Base-by-base conservation (phyloP, 2,888 invertebrate species). In the Ectemnius cavifrons region DNA sequence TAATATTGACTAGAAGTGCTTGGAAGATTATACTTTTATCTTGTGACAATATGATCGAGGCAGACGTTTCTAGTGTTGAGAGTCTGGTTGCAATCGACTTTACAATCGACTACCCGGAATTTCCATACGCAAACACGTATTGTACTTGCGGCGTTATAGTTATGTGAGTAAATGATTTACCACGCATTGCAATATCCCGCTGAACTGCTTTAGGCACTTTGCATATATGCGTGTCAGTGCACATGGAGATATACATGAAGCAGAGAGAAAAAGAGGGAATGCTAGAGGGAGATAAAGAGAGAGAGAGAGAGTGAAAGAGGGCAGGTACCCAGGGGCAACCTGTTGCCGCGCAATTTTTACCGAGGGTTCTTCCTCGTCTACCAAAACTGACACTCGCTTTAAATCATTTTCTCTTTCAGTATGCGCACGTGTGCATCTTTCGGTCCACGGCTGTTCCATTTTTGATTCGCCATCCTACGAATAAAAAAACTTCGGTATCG, bases 301-400 rank as follows among this genome's bases (percentile, higher is more conserved):
- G 28, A 37, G 28, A 11, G 2, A 13, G 11, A 16, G 61, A 65
- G 45, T 57, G 8, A 6, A 8, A 37, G 28, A 60, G 61, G 63
- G 69, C 72, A 75, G 75, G 78, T 82, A 82, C 72, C 47, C 81
- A 84, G 78, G 71, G 80, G 80, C 84, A 84, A 84, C 84, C 84
- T 84, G 84, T 84, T 84, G 84, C 84, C 8, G 81, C 72, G 71
- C 78, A 83, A 84, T 84, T 84, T 84, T 84, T 84, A 75, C 78
- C 76, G 66, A 80, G 78, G 77, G 70, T 84, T 82, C 78, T 72
- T 73, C 74, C 77, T 79, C 77, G 77, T 78, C 76, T 75, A 79
- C 74, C 79, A 74, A 82, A 83, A 82, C 79, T 76, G 82, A 79
- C 83, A 75, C 71, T 71, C 56, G 72, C 73, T 73, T 77, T 81